Evolutionary conservation across 2,888 invertebrate genomes (phyloP).

Genomic region (Ophioninae sp.): DNA sequence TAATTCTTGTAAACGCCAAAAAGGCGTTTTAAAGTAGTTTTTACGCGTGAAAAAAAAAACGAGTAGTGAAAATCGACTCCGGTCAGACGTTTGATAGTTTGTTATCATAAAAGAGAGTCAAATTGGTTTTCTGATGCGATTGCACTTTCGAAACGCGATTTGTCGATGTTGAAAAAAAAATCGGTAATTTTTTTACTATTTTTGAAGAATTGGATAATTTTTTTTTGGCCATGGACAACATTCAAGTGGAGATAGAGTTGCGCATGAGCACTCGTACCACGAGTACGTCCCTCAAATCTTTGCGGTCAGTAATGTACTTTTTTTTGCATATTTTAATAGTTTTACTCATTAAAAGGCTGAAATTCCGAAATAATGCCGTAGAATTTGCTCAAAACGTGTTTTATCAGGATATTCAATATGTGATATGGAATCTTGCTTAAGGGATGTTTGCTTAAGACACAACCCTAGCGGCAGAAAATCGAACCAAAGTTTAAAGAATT

Average conservation of each 20-base stretch:
- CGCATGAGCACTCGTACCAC: conserved; percentile 24
- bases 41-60: background rate
- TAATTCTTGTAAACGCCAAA: background rate
- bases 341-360: background rate
- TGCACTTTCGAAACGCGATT: background rate
- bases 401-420: too few relatives aligned
- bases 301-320: conserved; percentile 45
- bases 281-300: conserved; percentile 48
- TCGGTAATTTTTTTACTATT: background rate
- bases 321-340: background rate
- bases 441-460: too few relatives aligned
- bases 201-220: background rate
- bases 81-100: conserved; percentile 27
- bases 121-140: background rate
- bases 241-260: conserved; percentile 21
- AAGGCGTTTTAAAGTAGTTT: background rate
- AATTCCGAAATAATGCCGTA: too few relatives aligned
- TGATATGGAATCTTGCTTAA: too few relatives aligned
- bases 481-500: too few relatives aligned
- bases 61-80: conserved; percentile 40
- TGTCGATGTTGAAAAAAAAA: background rate
- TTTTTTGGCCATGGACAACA: conserved; percentile 24
- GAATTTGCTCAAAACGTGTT: too few relatives aligned
- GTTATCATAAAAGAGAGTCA: background rate
- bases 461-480: too few relatives aligned